These are phyloP conservation scores for Zhuqinia jingwanae DNA, from an alignment of 2,888 invertebrate species.

Conservation along the genomic window DNA sequence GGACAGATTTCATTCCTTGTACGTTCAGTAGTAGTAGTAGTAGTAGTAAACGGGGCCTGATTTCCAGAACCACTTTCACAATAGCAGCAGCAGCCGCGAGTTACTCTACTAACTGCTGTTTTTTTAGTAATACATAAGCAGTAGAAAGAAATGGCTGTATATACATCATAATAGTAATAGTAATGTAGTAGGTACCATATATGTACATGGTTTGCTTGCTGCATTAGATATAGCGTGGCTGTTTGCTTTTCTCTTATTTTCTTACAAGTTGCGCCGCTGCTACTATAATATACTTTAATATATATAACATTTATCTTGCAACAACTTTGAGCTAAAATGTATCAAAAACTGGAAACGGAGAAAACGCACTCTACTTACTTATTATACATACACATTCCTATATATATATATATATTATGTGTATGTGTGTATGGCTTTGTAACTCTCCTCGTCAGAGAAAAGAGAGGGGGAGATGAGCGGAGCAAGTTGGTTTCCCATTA, in stretches of 20 bases:
- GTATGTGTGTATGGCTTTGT: no score
- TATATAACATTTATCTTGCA: not conserved
- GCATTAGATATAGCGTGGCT: not conserved
- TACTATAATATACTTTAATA: not conserved
- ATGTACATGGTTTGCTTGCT: not conserved
- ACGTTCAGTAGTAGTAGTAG: constrained; percentile 12
- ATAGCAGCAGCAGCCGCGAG: constrained; percentile 3
- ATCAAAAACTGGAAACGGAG: constrained; percentile 53
- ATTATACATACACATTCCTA: constrained; percentile 8
- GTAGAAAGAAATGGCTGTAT: constrained; percentile 1
- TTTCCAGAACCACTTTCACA: constrained; percentile 1
- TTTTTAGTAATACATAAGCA: constrained; percentile 5
- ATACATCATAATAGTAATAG: not conserved
- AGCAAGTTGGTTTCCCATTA: constrained; percentile 54
- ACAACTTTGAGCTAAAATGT: constrained; percentile 18
- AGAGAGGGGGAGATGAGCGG: not conserved
- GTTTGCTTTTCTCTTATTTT: constrained; percentile 22
- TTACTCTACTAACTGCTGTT: not conserved
- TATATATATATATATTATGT: no score
- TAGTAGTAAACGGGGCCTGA: not conserved
- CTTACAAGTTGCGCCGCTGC: not conserved
- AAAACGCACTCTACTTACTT: constrained; percentile 29
- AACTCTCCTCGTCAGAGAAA: constrained; percentile 1
- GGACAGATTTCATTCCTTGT: constrained; percentile 43
- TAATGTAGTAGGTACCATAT: not conserved